Percentiles rank a stretch among this genome's conserved stretches.
phyloP scores from a whole-genome alignment of 2,797 vertebrate species.

The Geotrypetes seraphini region DNA sequence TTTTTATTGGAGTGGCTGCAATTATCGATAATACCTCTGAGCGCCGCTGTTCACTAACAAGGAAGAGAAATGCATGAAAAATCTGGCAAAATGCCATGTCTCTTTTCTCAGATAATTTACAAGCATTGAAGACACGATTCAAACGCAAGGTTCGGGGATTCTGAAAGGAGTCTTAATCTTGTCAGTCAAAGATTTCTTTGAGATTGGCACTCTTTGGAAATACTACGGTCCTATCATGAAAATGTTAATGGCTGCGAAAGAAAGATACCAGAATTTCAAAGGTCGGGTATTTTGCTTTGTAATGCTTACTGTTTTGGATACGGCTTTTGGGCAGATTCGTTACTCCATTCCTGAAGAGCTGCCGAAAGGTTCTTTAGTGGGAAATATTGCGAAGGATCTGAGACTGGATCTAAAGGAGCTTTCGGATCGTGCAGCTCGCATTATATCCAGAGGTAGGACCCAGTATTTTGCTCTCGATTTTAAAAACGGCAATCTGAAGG shows the following conservation, averaged over 20 bases:
- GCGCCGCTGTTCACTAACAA: too few relatives aligned
- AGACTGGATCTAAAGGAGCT: slow-evolving; percentile 45
- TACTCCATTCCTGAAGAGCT: slow-evolving; percentile 60
- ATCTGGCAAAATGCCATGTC: too few relatives aligned
- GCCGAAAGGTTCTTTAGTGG: slow-evolving; percentile 53
- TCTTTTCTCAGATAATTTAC: too few relatives aligned
- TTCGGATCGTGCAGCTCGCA: slow-evolving; percentile 37
- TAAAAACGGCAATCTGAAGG: slow-evolving; percentile 48
- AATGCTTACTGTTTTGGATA: slow-evolving; percentile 17
- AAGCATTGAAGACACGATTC: too few relatives aligned
- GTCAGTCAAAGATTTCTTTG: too few relatives aligned
- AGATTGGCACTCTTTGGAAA: too few relatives aligned
- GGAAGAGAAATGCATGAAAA: too few relatives aligned
- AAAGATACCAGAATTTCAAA: not conserved
- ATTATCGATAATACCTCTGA: too few relatives aligned
- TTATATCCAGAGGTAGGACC: slow-evolving; percentile 50
- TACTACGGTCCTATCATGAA: too few relatives aligned
- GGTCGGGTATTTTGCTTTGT: slow-evolving; percentile 16
- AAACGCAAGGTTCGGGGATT: too few relatives aligned
- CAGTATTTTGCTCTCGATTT: slow-evolving; percentile 45
- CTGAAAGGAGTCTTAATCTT: too few relatives aligned
- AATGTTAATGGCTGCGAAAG: slow-evolving; percentile 13
- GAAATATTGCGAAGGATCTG: slow-evolving; percentile 55
- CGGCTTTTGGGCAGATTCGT: slow-evolving; percentile 41
- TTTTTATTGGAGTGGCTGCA: too few relatives aligned